These are phyloP conservation scores for Sphecodes monilicornis DNA, from an alignment of 2,888 invertebrate species.

Conservation along the genomic window DNA sequence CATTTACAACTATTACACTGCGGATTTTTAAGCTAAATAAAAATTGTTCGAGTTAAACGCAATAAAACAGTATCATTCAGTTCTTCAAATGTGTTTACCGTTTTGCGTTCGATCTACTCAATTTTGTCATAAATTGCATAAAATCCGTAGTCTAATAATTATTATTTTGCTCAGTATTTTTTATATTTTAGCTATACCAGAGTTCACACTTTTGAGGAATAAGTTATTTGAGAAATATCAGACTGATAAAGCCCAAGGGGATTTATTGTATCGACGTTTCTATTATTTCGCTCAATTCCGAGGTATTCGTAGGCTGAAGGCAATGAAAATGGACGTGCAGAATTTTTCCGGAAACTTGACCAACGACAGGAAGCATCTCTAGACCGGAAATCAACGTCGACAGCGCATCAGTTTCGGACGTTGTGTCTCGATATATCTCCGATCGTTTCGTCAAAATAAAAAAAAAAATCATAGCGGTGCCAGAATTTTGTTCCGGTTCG, in stretches of 20 bases:
- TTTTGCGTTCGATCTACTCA: no score
- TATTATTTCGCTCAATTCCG: constrained; percentile 60
- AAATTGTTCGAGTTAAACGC: no score
- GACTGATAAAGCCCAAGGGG: constrained; percentile 24
- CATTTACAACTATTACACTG: no score
- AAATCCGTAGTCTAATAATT: neutral
- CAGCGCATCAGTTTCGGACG: constrained; percentile 53
- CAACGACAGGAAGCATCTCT: constrained; percentile 36
- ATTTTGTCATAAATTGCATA: neutral
- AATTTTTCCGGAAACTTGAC: constrained; percentile 60
- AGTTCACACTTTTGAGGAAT: neutral
- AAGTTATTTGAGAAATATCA: neutral
- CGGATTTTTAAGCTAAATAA: no score
- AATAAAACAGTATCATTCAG: no score
- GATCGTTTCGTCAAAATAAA: constrained; percentile 25
- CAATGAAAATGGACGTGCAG: constrained; percentile 61
- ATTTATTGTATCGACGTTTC: constrained; percentile 60
- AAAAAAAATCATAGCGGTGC: neutral
- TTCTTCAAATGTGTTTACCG: no score
- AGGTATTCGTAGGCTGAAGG: constrained; percentile 48
- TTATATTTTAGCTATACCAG: neutral
- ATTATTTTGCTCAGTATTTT: neutral
- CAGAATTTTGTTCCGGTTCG: neutral
- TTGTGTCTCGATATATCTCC: constrained; percentile 40
- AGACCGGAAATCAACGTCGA: constrained; percentile 50